Evolutionary conservation across 2,113 vertebrate species (phyloP).

Genomic region (Ploceus nigricollis): DNA sequence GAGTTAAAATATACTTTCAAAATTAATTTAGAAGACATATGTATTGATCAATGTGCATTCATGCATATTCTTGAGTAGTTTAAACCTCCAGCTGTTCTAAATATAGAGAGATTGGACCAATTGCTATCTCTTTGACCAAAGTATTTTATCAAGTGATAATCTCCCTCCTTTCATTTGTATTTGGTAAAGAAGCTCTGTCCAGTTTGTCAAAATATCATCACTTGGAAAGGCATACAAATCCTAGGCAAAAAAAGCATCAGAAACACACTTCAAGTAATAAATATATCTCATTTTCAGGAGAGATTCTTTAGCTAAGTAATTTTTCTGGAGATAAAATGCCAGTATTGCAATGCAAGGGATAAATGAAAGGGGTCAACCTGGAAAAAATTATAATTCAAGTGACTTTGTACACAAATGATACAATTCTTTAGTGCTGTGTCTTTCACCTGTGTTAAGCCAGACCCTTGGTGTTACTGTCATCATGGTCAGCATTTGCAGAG

Average conservation of each 20-base stretch:
- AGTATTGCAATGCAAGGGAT: not conserved
- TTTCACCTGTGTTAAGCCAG: not conserved
- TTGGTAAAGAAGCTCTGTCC: not conserved
- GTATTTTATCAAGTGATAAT: not conserved
- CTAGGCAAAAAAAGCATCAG: not conserved
- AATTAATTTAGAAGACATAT: not conserved
- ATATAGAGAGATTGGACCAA: not conserved
- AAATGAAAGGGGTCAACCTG: not conserved
- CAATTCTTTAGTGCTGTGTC: not conserved
- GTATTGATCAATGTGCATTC: not conserved
- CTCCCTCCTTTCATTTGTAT: not conserved
- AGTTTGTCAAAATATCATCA: not conserved
- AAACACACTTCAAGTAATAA: not conserved
- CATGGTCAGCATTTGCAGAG: not conserved
- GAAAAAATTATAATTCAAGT: not conserved
- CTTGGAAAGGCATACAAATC: not conserved
- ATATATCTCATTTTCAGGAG: not conserved
- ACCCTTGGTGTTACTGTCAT: too few species aligned
- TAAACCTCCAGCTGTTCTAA: not conserved
- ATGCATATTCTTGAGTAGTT: not conserved
- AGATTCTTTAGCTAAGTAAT: not conserved
- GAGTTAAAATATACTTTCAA: not conserved
- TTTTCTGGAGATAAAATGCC: not conserved
- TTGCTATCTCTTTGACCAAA: not conserved
- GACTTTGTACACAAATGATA: not conserved